These are phyloP conservation scores for Sebastes umbrosus DNA, from an alignment of 2,797 vertebrate genomes.

Conservation along the genomic window DNA sequence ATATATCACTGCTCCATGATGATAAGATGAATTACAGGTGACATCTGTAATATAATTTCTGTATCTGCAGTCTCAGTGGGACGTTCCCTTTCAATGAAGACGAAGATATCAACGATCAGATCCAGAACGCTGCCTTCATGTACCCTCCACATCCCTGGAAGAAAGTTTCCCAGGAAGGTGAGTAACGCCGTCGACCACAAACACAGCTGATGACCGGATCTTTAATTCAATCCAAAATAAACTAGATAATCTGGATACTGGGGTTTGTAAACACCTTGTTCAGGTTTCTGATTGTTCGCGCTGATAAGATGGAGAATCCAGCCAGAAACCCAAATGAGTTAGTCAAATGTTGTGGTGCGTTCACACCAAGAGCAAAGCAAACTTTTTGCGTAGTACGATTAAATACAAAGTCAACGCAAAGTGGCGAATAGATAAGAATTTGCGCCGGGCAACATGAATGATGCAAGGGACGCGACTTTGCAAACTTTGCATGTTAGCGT, in stretches of 20 bases:
- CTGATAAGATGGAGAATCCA: neutral
- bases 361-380: no score
- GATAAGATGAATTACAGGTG: neutral
- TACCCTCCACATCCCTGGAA: slow-evolving; percentile 98
- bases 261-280: neutral
- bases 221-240: neutral
- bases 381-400: no score
- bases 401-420: no score
- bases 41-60: neutral
- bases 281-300: neutral
- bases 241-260: no score
- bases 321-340: neutral
- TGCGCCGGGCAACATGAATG: no score
- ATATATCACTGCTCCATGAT: neutral
- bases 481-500: no score
- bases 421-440: no score
- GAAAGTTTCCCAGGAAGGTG: slow-evolving; percentile 94
- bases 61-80: slow-evolving; percentile 87
- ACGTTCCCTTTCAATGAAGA: slow-evolving; percentile 98
- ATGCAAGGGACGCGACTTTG: no score
- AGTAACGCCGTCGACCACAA: neutral
- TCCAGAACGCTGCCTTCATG: slow-evolving; percentile 98
- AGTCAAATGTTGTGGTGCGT: no score
- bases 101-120: slow-evolving; percentile 97
- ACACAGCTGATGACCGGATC: neutral